Conservation (phyloP, 2,888 invertebrate genomes). For the Drosophila nr. fundita region DNA sequence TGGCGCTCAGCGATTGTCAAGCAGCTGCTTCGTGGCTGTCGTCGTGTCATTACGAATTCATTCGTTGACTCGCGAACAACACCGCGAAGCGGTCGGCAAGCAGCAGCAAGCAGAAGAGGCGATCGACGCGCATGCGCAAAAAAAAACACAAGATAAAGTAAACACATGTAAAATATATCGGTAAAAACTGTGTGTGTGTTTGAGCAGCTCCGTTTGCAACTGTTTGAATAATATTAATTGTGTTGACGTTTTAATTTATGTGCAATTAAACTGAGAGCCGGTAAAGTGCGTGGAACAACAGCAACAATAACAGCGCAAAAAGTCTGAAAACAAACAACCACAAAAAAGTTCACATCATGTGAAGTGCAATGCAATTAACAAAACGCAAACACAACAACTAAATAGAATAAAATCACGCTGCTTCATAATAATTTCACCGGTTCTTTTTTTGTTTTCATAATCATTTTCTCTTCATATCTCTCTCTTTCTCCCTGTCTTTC, state of each 20-base stretch:
- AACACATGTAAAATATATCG: conserved; percentile 30
- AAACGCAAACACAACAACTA: conserved; percentile 31
- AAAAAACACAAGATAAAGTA: conserved; percentile 4
- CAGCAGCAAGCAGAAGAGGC: conserved; percentile 24
- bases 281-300: conserved; percentile 39
- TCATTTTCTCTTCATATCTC: conserved; percentile 8
- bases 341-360: conserved; percentile 26
- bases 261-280: conserved; percentile 51
- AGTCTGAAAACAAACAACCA: conserved; percentile 19
- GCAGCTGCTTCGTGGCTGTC: conserved; percentile 38
- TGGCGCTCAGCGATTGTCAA: conserved; percentile 26
- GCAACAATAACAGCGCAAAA: conserved; percentile 17
- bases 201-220: conserved; percentile 13
- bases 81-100: conserved; percentile 15
- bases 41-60: conserved; percentile 80
- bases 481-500: not conserved
- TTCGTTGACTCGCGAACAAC: conserved; percentile 78
- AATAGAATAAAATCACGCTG: conserved; percentile 21
- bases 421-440: conserved; percentile 36
- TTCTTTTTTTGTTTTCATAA: conserved; percentile 4
- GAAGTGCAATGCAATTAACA: conserved; percentile 38
- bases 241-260: conserved; percentile 61
- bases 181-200: conserved; percentile 1
- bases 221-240: conserved; percentile 42
- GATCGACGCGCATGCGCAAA: conserved; percentile 73